These are phyloP conservation scores for Xerus rutilus DNA, from an alignment of 2,797 vertebrate species.

Conservation along the genomic window DNA sequence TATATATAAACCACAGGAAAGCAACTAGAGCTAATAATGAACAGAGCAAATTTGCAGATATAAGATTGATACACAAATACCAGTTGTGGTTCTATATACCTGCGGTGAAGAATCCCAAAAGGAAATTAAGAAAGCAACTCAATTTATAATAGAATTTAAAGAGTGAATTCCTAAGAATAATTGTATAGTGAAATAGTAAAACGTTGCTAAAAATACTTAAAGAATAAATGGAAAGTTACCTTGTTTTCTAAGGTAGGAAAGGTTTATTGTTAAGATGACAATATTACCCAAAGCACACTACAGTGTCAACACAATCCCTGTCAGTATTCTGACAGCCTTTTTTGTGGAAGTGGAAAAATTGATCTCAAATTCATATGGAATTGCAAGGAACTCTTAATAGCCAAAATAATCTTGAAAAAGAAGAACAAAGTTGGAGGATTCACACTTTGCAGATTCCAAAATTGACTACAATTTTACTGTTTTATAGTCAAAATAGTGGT, in stretches of 20 bases:
- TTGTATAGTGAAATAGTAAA: neutral
- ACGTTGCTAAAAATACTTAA: neutral
- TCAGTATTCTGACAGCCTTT: neutral
- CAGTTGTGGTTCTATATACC: neutral
- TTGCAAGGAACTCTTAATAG: neutral
- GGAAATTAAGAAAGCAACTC: neutral
- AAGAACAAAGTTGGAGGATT: neutral
- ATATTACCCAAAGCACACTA: neutral
- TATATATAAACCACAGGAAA: neutral
- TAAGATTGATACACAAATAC: neutral
- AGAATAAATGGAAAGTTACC: neutral
- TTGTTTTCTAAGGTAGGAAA: neutral
- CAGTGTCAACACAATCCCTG: neutral
- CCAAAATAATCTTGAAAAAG: neutral
- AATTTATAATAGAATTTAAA: neutral
- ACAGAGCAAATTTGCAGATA: neutral
- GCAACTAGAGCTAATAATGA: neutral
- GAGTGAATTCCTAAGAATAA: neutral
- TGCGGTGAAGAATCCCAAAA: neutral
- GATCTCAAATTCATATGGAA: neutral
- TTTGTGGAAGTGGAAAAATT: neutral
- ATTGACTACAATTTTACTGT: neutral
- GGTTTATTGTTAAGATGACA: neutral
- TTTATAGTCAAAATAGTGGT: neutral
- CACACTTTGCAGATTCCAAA: neutral